phyloP scores from a whole-genome alignment of 2,888 invertebrate species.

The Tipula unca region DNA sequence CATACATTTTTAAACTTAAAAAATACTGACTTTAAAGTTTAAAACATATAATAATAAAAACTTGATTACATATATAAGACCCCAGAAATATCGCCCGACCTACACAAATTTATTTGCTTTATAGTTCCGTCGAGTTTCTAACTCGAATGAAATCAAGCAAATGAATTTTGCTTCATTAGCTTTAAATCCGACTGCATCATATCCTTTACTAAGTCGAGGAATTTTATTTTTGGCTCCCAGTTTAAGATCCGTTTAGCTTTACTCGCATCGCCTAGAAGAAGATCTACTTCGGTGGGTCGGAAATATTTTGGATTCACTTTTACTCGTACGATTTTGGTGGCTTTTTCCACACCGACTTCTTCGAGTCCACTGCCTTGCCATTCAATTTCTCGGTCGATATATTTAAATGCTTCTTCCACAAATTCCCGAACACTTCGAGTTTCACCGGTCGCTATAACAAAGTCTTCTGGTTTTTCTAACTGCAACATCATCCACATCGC shows the following conservation, averaged over 20 bases:
- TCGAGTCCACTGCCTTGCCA: constrained; percentile 83
- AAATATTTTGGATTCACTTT: constrained; percentile 90
- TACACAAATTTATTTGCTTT: background rate
- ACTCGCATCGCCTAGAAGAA: constrained; percentile 84
- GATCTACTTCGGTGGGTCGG: constrained; percentile 95
- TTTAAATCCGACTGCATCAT: constrained; percentile 90
- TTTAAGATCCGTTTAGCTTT: constrained; percentile 82
- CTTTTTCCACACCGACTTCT: constrained; percentile 66
- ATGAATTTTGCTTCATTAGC: constrained; percentile 85
- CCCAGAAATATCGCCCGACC: background rate
- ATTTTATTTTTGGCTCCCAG: constrained; percentile 81
- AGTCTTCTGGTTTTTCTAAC: constrained; percentile 83
- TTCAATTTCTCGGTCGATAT: constrained; percentile 66
- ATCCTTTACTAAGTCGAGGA: constrained; percentile 76
- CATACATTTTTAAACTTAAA: background rate
- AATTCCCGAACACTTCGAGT: constrained; percentile 94
- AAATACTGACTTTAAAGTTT: background rate
- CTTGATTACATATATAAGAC: background rate
- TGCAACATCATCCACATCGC: constrained; percentile 99
- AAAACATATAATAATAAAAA: background rate
- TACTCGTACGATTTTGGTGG: constrained; percentile 66
- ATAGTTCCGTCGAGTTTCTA: too few relatives aligned
- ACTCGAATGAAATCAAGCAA: constrained; percentile 51
- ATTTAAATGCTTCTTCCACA: constrained; percentile 82
- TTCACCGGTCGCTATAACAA: constrained; percentile 94